Base-by-base conservation (phyloP, 2,888 invertebrate genomes). In the Mesorhabditis sp. region DNA sequence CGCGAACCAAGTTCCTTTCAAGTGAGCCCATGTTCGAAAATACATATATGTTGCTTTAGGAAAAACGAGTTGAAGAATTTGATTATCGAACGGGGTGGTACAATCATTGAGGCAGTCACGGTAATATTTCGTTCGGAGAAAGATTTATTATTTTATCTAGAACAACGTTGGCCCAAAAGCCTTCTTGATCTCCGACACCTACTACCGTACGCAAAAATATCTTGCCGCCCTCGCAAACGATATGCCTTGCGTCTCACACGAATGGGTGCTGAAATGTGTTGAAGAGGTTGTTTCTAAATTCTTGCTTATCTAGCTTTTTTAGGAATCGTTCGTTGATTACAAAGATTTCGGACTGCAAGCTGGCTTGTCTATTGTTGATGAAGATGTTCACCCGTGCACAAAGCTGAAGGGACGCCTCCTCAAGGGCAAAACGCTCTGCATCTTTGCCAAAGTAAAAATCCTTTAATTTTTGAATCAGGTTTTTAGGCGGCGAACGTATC, bases 171-270 rank as follows among this genome's bases (percentile, higher is more conserved):
- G 72, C 10, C 68, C 42, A 3, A 67, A 70, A 41, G 74, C 74
- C 1, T 78, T 75, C 67, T 76, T 85, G 44, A 75, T 92, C 69
- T 90, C 92, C 0, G 91, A 91, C 6, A 89, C 90, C 15, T 91
- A 91, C 62, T 91, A 91, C 79, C 88, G 90, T 68, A 92, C 92
- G 0, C 90, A 91, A 7, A 92, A 92, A 83, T 92, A 91, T 86
- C 88, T 92, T 77, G 90, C 90, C 76, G 91, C 91, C 76, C 85
- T 92, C 62, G 91, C 92, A 0, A 89, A 90, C 2, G 90, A 90
- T 71, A 89, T 92, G 65, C 88, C 88, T 2, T 89, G 90, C 5
- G 87, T 92, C 4, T 90, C 90, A 63, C 91, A 92, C 86, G 89
- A 88, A 70, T 93, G 92, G 92, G 89, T 92, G 68, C 89, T 90